phyloP scores from a whole-genome alignment of 2,888 invertebrate species.

The Clivina fossor region DNA sequence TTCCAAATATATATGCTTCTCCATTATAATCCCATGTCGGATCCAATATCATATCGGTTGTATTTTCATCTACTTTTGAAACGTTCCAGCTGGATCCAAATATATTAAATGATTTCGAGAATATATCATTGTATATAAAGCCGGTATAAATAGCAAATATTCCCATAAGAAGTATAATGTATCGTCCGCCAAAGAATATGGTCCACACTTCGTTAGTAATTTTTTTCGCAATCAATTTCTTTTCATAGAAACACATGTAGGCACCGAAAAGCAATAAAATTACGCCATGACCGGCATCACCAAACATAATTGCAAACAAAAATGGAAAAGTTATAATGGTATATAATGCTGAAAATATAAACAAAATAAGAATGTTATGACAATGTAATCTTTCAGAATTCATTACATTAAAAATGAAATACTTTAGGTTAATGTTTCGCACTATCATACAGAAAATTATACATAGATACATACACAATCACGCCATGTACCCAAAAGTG shows the following conservation, averaged over 20 bases:
- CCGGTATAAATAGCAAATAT: conserved; percentile 78
- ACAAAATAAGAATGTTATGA: conserved; percentile 18
- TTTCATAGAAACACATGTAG: conserved; percentile 82
- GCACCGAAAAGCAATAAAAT: conserved; percentile 80
- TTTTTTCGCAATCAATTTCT: conserved; percentile 69
- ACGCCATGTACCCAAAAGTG: too few relatives aligned
- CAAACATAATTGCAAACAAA: conserved; percentile 95
- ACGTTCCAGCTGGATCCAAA: conserved; percentile 67
- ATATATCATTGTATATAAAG: conserved; percentile 77
- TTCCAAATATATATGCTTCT: conserved; percentile 68
- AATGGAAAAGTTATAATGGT: conserved; percentile 89
- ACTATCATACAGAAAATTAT: conserved; percentile 54
- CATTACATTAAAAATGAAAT: too few relatives aligned
- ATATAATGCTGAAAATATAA: conserved; percentile 48
- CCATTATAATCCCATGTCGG: conserved; percentile 52
- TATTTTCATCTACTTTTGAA: conserved; percentile 40
- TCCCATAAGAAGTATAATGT: conserved; percentile 79
- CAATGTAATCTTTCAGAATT: too few relatives aligned
- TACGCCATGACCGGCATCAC: conserved; percentile 88
- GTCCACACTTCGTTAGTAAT: conserved; percentile 73
- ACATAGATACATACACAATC: neutral
- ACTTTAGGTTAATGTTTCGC: conserved; percentile 53
- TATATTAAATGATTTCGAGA: conserved; percentile 73
- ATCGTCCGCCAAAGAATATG: conserved; percentile 75
- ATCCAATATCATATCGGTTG: conserved; percentile 49